Percentiles rank a stretch among this genome's conserved stretches.
Evolutionary conservation across 2,113 vertebrate genomes (phyloP).

Genomic region (Gallinago paraguaiae): DNA sequence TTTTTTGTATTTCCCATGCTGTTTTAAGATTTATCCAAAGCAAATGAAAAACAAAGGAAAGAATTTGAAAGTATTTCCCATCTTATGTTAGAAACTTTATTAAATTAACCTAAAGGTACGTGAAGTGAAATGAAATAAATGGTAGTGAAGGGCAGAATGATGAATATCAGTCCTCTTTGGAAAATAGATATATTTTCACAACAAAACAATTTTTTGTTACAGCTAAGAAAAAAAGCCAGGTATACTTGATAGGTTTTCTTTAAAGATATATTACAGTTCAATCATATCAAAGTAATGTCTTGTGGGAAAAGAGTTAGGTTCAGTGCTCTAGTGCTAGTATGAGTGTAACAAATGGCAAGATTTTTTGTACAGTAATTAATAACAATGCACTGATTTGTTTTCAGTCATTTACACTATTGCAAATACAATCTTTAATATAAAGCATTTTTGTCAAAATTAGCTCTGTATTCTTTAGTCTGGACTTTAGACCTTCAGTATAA

Average conservation of each 20-base stretch:
- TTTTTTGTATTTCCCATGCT: background rate
- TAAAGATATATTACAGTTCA: conserved; percentile 63
- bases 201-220: conserved; percentile 45
- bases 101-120: conserved; percentile 60
- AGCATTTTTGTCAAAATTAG: conserved; percentile 36
- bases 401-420: conserved; percentile 2
- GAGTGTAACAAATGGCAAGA: background rate
- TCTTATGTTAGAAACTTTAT: conserved; percentile 74
- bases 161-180: conserved; percentile 65
- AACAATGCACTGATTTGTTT: background rate
- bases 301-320: background rate
- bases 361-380: background rate
- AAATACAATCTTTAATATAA: conserved; percentile 12
- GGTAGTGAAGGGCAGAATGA: conserved; percentile 27
- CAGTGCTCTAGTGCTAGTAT: background rate
- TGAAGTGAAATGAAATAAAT: conserved; percentile 58
- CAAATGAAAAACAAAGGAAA: background rate
- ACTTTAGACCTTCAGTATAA: background rate
- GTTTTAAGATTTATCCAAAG: background rate
- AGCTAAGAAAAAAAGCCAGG: conserved; percentile 34
- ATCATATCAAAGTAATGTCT: conserved; percentile 46
- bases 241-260: conserved; percentile 40
- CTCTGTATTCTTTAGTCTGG: conserved; percentile 30
- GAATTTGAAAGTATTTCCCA: background rate
- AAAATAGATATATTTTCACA: conserved; percentile 67